phyloP scores from a whole-genome alignment of 2,888 invertebrate species.

The Drosophila tripunctata region DNA sequence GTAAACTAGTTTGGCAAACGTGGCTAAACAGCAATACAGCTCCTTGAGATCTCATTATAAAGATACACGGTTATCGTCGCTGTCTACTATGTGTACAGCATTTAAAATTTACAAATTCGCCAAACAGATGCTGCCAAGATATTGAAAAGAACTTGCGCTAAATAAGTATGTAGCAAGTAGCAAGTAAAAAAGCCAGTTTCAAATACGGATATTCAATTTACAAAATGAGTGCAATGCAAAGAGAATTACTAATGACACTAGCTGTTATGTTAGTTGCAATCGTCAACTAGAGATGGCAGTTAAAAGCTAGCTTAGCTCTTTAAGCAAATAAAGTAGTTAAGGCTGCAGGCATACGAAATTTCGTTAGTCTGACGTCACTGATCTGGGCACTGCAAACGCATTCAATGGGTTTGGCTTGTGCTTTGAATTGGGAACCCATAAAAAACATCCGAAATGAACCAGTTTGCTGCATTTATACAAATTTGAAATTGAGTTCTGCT shows the following conservation, averaged over 20 bases:
- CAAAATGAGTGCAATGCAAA: background rate
- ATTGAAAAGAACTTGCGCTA: conserved; percentile 18
- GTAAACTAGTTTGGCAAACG: conserved; percentile 54
- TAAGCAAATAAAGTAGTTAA: no score
- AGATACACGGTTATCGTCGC: conserved; percentile 58
- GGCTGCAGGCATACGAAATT: no score
- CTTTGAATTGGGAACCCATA: no score
- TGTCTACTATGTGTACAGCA: conserved; percentile 45
- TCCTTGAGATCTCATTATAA: conserved; percentile 68
- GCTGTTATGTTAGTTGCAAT: no score
- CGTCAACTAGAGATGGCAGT: no score
- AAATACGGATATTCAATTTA: conserved; percentile 22
- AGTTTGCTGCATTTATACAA: no score
- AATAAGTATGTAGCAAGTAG: background rate
- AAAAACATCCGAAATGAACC: no score
- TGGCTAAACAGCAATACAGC: conserved; percentile 37
- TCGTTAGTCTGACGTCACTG: no score
- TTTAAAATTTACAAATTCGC: conserved; percentile 50
- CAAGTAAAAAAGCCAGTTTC: conserved; percentile 12
- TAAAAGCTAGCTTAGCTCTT: no score
- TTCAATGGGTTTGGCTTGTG: no score
- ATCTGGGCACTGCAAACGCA: no score
- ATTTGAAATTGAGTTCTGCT: no score
- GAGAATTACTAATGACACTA: background rate
- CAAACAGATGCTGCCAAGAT: conserved; percentile 24